phyloP scores from a whole-genome alignment of 2,113 vertebrate genomes.

The Strigops habroptila region DNA sequence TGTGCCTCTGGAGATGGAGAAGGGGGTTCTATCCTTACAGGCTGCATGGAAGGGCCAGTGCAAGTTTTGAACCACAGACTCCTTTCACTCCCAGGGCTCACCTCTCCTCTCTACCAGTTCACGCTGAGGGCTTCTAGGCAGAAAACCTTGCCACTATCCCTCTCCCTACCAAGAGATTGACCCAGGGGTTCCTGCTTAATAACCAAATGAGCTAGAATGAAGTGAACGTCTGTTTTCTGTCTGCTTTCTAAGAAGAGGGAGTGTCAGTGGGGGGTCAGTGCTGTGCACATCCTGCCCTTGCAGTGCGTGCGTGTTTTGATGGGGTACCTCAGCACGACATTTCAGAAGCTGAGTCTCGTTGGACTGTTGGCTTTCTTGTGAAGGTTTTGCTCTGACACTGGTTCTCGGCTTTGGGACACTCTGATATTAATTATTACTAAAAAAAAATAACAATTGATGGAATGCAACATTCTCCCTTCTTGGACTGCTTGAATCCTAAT shows the following conservation, averaged over 20 bases:
- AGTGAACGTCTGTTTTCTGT: background rate
- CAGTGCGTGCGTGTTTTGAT: background rate
- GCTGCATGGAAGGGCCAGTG: background rate
- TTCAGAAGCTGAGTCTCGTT: background rate
- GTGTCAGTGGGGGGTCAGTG: background rate
- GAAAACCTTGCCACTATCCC: background rate
- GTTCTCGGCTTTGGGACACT: background rate
- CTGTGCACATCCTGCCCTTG: background rate
- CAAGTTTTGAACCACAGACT: background rate
- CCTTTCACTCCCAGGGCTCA: background rate
- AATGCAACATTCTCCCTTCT: background rate
- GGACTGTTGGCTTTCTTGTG: background rate
- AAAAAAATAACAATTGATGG: background rate
- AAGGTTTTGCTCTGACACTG: background rate
- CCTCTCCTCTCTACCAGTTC: background rate
- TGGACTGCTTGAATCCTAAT: background rate
- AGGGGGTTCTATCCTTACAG: background rate
- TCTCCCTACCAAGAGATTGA: background rate
- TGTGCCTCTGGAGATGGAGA: background rate
- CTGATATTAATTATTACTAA: background rate
- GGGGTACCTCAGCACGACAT: background rate
- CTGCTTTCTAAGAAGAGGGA: background rate
- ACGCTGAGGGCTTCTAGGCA: background rate
- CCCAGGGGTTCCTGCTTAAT: background rate
- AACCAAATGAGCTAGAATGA: background rate